These are phyloP conservation scores for Andrena cerasifolii DNA, from an alignment of 1,140 invertebrate species.

Conservation along the genomic window DNA sequence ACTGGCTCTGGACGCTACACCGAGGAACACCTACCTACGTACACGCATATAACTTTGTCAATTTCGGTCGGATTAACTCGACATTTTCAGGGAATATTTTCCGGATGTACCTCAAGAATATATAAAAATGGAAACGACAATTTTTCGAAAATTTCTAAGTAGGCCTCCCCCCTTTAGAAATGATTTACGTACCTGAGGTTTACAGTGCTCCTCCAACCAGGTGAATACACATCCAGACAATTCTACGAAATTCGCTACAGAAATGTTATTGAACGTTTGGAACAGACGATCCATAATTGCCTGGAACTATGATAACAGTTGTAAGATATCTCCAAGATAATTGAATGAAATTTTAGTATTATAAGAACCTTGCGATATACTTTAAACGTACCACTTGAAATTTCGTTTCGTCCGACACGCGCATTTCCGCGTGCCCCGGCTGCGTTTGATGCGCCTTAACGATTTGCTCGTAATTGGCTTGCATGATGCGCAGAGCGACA, in stretches of 20 bases:
- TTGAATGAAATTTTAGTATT: conserved; percentile 8
- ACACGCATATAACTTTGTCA: too few relatives aligned
- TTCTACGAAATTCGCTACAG: conserved; percentile 95
- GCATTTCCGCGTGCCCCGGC: conserved; percentile 91
- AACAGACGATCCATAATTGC: conserved; percentile 97
- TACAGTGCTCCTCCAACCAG: conserved; percentile 98
- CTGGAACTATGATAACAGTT: conserved; percentile 89
- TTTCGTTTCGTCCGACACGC: conserved; percentile 96
- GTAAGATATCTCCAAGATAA: neutral
- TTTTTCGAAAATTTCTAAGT: too few relatives aligned
- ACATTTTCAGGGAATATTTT: too few relatives aligned
- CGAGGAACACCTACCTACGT: too few relatives aligned
- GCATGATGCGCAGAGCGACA: conserved; percentile 95
- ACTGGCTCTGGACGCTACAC: too few relatives aligned
- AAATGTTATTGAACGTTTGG: conserved; percentile 93
- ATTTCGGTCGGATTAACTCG: too few relatives aligned
- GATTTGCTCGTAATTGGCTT: conserved; percentile 97
- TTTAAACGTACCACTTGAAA: conserved; percentile 93
- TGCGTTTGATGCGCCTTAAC: conserved; percentile 97
- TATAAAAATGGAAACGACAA: too few relatives aligned
- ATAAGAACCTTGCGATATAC: neutral
- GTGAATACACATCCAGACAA: conserved; percentile 96
- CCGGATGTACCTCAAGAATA: too few relatives aligned
- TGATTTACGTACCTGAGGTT: conserved; percentile 89
- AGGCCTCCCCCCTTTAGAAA: too few relatives aligned